Base-by-base conservation (phyloP, 2,797 vertebrate genomes). In the Babyrousa celebensis region DNA sequence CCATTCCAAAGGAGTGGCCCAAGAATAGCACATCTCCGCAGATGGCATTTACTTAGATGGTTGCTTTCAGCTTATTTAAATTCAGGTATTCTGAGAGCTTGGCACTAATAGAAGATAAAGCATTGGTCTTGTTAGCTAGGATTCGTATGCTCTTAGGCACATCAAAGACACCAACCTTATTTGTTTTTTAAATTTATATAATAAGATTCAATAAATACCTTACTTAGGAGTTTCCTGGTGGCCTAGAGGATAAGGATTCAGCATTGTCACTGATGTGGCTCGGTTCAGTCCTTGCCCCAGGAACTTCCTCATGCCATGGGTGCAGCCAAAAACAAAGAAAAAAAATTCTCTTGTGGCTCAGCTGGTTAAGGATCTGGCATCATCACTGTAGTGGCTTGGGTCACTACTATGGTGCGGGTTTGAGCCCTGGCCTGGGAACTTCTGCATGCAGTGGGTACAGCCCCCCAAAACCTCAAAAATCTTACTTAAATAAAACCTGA, bases 101-200 rank as follows among this genome's bases (percentile, higher is more conserved):
- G 16, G 32, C 29, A 18, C 36, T 29, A 80, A 14, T 58, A 80
- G 74, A 20, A 65, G 32, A 79, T 43, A 78, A 20, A 52, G 70
- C 63, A 85, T 7, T 29, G 20, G 18, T 54, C 67, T 77, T 58
- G 48, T 92, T 85, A 78, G 12, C 71, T 71, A 52, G 58, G 15
- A 29, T 88, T 74, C 68, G 21, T 75, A 12, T 89, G 32, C 63
- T 54, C 18, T 85, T 85, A 63, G 75, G 75, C 48, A 48, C 29
- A n/a, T 91, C 60, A 87, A 12, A 80, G 67, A 80, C 58, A 74
- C 23, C 36, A 91, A 36, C 23, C 14, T 86, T 72, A 18, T 56
- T 85, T 82, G 75, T 25, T 88, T 86, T 83, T 63, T 36, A 62
- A 88, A 60, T 83, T 83, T 92, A 83, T 75, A 83, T 87, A 87